Conservation (phyloP, 2,797 vertebrate species). For the Acipenser transmontanus region DNA sequence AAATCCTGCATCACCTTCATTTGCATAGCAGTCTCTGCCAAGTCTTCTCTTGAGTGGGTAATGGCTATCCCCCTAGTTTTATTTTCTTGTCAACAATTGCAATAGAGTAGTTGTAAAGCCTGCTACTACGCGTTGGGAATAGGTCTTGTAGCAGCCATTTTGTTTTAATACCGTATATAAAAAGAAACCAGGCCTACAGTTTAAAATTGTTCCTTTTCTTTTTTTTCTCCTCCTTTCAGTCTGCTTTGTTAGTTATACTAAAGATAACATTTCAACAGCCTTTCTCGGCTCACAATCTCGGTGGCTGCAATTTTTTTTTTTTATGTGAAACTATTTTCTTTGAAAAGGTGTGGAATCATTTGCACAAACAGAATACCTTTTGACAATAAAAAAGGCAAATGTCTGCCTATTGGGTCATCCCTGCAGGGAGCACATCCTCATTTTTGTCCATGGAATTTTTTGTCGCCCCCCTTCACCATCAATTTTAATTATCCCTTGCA, state of each 20-base stretch:
- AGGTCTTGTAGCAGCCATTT: not conserved
- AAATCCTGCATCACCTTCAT: too few relatives aligned
- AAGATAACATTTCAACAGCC: not conserved
- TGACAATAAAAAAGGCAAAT: slow-evolving; percentile 71
- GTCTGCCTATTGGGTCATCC: slow-evolving; percentile 58
- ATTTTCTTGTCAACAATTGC: not conserved
- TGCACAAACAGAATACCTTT: slow-evolving; percentile 43
- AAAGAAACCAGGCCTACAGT: not conserved
- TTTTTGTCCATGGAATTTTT: slow-evolving; percentile 35
- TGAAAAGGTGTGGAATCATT: slow-evolving; percentile 22
- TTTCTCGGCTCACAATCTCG: not conserved
- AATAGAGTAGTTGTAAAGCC: not conserved
- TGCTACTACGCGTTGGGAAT: not conserved
- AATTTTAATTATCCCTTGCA: slow-evolving; percentile 66
- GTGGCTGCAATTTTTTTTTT: not conserved
- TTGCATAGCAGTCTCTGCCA: too few relatives aligned
- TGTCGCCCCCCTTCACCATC: slow-evolving; percentile 23
- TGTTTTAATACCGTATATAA: too few relatives aligned
- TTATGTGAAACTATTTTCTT: slow-evolving; percentile 1
- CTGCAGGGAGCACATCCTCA: slow-evolving; percentile 43
- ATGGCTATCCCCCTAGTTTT: not conserved
- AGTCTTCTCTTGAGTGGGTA: too few relatives aligned
- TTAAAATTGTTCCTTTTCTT: not conserved
- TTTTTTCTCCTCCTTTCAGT: not conserved
- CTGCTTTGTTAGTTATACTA: not conserved